Percentiles rank a stretch among this genome's conserved stretches.
Evolutionary conservation across 2,888 invertebrate genomes (phyloP).

Genomic region (Zhengitettix transpicula): DNA sequence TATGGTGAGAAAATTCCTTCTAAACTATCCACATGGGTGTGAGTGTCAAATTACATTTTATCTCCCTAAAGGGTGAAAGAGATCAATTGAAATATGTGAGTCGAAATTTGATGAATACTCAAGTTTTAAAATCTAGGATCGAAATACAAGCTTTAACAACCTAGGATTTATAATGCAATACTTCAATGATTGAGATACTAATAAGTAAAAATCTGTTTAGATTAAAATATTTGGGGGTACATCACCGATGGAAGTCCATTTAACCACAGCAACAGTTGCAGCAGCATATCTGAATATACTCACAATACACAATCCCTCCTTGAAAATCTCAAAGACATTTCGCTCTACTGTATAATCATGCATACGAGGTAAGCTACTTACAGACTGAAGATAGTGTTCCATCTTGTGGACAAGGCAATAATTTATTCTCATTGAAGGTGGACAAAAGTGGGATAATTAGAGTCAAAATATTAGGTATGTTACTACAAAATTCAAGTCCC

Average conservation of each 20-base stretch:
- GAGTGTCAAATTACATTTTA: conserved; percentile 11
- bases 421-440: too few relatives aligned
- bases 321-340: too few relatives aligned
- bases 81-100: conserved; percentile 14
- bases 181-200: too few relatives aligned
- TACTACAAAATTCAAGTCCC: too few relatives aligned
- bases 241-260: conserved; percentile 2
- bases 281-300: background rate
- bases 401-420: background rate
- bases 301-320: background rate
- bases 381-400: conserved; percentile 2
- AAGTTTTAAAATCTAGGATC: conserved; percentile 2
- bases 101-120: conserved; percentile 1
- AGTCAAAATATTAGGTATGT: too few relatives aligned
- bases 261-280: background rate
- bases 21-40: conserved; percentile 12
- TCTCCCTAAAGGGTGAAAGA: conserved; percentile 15
- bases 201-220: too few relatives aligned
- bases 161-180: background rate
- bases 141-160: background rate
- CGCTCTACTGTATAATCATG: background rate
- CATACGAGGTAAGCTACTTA: conserved; percentile 7
- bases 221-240: background rate
- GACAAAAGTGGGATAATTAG: too few relatives aligned
- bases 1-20: conserved; percentile 13